Evolutionary conservation across 2,113 vertebrate species (phyloP), one percentile per base, ranked within the genome.

Genomic region (Epinephelus cyanopodus): DNA sequence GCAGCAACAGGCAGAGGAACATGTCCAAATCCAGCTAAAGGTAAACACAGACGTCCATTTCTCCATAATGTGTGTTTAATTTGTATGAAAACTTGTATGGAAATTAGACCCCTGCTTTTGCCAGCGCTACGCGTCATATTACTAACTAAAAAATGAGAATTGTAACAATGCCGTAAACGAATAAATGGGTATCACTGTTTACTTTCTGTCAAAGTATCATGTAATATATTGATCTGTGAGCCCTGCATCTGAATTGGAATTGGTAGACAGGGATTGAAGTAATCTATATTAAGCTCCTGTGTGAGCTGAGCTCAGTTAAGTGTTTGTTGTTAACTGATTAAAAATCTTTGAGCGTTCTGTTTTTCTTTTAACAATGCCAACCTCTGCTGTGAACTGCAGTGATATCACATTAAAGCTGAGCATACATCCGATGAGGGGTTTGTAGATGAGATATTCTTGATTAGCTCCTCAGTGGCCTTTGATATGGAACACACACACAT

Each of bases 401-500:
- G 3, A 73, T 12, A 27, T 48, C 48, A 54, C 18, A 67, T 23
- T 21, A 37, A 66, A 73, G 19, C 68, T 48, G 53, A 66, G 65
- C 39, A 11, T 3, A 12, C 60, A 8, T 39, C 13, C 39, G 37
- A 1, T 10, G 12, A 27, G 25, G 39, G 56, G 23, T 74, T 54
- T 29, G 50, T 64, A 39, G 50, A 7, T 37, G 47, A 77, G 27
- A 60, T 29, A 14, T 63, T 23, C 21, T 12, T 70, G 50, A 65
- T 79, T 52, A 77, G 29, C 45, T 66, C 23, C 42, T 77, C 45
- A 45, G 62, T 11, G 37, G 27, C 19, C 62, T 68, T 68, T 68
- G 25, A 56, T 74, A 39, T 19, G 13, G 8, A 45, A 27, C 70
- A 70, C 64, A 70, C 71, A 58, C 65, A 69, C 52, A 50, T 27